Evolutionary conservation across 2,797 vertebrate species (phyloP).

Genomic region (Streptopelia turtur): DNA sequence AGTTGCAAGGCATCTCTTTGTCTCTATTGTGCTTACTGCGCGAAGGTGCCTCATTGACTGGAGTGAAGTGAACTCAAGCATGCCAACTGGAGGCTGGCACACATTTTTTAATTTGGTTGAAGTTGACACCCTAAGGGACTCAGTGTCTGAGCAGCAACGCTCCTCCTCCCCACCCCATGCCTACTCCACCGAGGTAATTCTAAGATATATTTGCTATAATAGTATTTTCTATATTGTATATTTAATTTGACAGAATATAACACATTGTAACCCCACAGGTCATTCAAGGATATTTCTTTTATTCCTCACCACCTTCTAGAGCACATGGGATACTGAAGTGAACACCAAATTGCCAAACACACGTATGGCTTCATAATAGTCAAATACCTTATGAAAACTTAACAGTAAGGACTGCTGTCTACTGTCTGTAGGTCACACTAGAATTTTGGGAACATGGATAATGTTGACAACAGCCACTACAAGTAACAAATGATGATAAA

Average conservation of each 20-base stretch:
- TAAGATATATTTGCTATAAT: neutral
- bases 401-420: neutral
- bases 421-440: neutral
- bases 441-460: neutral
- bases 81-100: slow-evolving; percentile 80
- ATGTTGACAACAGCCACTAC: neutral
- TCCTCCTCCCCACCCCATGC: slow-evolving; percentile 26
- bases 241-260: slow-evolving; percentile 2
- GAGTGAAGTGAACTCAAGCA: slow-evolving; percentile 80
- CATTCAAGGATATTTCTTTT: slow-evolving; percentile 30
- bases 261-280: neutral
- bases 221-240: neutral
- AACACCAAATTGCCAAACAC: slow-evolving; percentile 35
- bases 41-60: slow-evolving; percentile 80
- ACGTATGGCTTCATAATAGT: neutral
- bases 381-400: slow-evolving; percentile 35
- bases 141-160: slow-evolving; percentile 35
- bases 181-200: slow-evolving; percentile 41
- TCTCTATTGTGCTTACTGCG: slow-evolving; percentile 80
- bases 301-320: slow-evolving; percentile 5
- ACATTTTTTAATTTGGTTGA: slow-evolving; percentile 78
- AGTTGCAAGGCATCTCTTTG: slow-evolving; percentile 82
- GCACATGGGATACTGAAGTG: neutral
- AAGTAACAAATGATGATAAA: neutral
- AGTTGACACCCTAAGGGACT: slow-evolving; percentile 71